Conservation (phyloP, 2,888 invertebrate genomes). For the Drosophila gaucha region DNA sequence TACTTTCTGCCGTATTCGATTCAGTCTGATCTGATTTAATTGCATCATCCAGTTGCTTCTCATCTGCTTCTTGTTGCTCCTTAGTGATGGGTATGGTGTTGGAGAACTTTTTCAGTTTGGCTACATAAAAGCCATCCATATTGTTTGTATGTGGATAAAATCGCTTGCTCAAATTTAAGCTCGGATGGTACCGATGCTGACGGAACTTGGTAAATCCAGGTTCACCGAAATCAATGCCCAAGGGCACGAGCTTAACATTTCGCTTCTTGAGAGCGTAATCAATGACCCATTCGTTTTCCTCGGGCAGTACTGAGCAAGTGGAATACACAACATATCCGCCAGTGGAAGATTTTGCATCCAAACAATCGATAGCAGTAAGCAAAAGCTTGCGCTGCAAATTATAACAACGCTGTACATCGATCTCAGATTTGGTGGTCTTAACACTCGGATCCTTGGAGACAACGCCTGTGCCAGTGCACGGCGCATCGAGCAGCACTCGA, state of each 20-base stretch:
- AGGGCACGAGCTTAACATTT: slow-evolving; percentile 96
- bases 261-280: slow-evolving; percentile 97
- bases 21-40: slow-evolving; percentile 54
- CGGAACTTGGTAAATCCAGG: slow-evolving; percentile 97
- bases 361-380: slow-evolving; percentile 97
- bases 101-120: slow-evolving; percentile 98
- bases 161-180: slow-evolving; percentile 93
- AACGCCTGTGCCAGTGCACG: slow-evolving; percentile 99
- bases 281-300: slow-evolving; percentile 99
- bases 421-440: slow-evolving; percentile 95
- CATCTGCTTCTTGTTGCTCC: slow-evolving; percentile 84
- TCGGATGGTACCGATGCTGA: slow-evolving; percentile 94
- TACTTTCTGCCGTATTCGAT: slow-evolving; percentile 42
- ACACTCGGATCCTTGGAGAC: slow-evolving; percentile 98
- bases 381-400: slow-evolving; percentile 96
- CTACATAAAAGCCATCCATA: slow-evolving; percentile 99
- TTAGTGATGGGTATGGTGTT: slow-evolving; percentile 88
- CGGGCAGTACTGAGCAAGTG: slow-evolving; percentile 98
- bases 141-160: slow-evolving; percentile 99
- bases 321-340: slow-evolving; percentile 99
- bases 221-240: slow-evolving; percentile 97
- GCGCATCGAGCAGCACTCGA: slow-evolving; percentile 97
- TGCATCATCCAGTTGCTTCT: slow-evolving; percentile 80
- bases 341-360: slow-evolving; percentile 94
- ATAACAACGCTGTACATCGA: slow-evolving; percentile 95